Evolutionary conservation across 2,888 invertebrate genomes (phyloP), one percentile per base, ranked within the genome.

Genomic region (Melieria crassipennis): DNA sequence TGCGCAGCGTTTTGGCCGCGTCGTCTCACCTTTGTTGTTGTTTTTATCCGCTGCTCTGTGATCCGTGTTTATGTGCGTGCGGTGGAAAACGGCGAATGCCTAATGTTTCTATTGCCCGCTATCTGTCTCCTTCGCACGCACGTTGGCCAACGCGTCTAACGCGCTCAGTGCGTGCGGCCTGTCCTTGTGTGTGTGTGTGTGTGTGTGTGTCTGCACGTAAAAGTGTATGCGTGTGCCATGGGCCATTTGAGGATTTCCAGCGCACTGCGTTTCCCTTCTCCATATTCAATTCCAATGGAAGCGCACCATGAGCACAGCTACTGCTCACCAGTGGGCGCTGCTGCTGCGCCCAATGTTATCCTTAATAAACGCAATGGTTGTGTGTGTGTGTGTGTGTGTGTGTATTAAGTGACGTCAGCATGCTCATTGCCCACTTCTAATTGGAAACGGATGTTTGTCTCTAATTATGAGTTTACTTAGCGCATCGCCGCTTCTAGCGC

Each of bases 391-490:
- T 9, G 10, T 30, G 6, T 16, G 1, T 58, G 47, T n/a, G 7
- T 52, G 46, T 65, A 10, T 55, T 11, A 47, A 13, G 9, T n/a
- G 43, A 11, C 11, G 60, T 60, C 43, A 43, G 4, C 43, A 4
- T 42, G 6, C 43, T 56, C 5, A 47, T 69, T 55, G 48, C 57
- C 7, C 7, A 43, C 57, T 64, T 75, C 74, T 78, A 79, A 78
- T 78, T 77, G 75, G 77, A 79, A 76, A 63, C 74, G 75, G 68
- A 78, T 80, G 81, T 83, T 83, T 82, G 76, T 80, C 81, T 83
- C 78, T 81, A 81, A 81, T 82, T 82, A 82, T 81, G 79, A 80
- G 80, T 81, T 80, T 79, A 82, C 80, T 82, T 80, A 76, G 65
- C 45, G 16, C 56, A 5, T 45, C 10, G 11, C 7, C n/a, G 52